Evolutionary conservation across 1,140 invertebrate genomes (phyloP).

Genomic region (Cotesia glomerata): DNA sequence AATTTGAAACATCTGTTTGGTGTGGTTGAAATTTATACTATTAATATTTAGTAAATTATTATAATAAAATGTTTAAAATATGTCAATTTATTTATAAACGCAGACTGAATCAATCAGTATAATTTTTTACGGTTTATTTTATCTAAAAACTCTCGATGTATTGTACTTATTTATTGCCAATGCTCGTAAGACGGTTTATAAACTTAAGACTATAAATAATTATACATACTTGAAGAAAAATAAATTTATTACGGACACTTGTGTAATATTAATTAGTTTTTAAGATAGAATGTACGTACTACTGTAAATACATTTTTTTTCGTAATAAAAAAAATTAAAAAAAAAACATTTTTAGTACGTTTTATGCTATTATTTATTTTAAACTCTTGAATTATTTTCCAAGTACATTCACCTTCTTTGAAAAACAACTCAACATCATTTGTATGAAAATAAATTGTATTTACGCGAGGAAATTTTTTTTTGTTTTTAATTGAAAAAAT

Average conservation of each 20-base stretch:
- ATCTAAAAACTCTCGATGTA: neutral
- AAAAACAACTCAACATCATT: no score
- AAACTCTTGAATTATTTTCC: no score
- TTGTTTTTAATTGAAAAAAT: no score
- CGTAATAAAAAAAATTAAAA: constrained; percentile 8
- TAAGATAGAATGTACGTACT: constrained; percentile 23
- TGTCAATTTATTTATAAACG: neutral
- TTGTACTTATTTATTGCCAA: constrained; percentile 16
- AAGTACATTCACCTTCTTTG: no score
- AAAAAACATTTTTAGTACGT: neutral
- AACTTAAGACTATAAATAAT: constrained; percentile 35
- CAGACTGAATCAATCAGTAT: neutral
- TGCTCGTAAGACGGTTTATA: constrained; percentile 8
- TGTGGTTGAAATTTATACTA: neutral
- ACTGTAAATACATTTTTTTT: constrained; percentile 11
- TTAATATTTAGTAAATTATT: neutral
- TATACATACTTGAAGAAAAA: constrained; percentile 33
- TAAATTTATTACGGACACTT: constrained; percentile 33
- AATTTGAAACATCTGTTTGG: neutral
- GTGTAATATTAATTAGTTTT: constrained; percentile 43
- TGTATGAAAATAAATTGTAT: no score
- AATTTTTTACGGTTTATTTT: neutral
- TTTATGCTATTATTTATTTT: neutral
- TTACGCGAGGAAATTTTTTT: no score
- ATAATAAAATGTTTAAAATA: neutral